These are phyloP conservation scores for Parus major DNA, from an alignment of 2,113 vertebrate species.

Conservation along the genomic window DNA sequence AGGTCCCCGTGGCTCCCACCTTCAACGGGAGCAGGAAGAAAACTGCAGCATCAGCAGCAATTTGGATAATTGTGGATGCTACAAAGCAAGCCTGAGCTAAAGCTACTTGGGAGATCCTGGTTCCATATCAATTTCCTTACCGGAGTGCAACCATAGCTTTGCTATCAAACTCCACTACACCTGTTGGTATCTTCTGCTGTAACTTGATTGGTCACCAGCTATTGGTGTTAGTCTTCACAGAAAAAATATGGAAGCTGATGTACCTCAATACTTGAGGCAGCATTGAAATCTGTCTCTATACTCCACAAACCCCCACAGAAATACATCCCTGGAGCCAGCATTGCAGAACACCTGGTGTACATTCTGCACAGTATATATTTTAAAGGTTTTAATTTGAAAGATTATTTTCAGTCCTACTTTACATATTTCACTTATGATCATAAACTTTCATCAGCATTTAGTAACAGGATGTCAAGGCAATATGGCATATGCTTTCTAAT, in stretches of 20 bases:
- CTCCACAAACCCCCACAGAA: not conserved
- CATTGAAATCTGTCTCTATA: not conserved
- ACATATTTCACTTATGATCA: slow-evolving; percentile 9
- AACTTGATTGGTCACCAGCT: not conserved
- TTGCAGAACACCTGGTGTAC: not conserved
- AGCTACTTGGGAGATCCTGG: not conserved
- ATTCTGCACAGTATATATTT: not conserved
- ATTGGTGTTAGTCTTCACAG: not conserved
- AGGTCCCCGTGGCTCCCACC: not conserved
- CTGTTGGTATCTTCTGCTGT: not conserved
- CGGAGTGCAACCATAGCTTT: not conserved
- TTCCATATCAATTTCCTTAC: not conserved
- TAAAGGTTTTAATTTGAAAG: not conserved
- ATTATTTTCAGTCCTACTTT: slow-evolving; percentile 37
- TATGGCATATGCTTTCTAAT: slow-evolving; percentile 27
- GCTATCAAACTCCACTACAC: not conserved
- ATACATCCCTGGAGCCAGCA: not conserved
- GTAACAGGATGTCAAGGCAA: not conserved
- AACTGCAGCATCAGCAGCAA: not conserved
- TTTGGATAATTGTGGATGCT: not conserved
- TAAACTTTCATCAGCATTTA: slow-evolving; percentile 33
- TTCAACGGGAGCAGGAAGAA: not conserved
- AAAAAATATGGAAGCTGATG: not conserved
- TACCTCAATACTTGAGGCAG: not conserved
- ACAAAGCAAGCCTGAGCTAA: not conserved